Conservation (phyloP, 2,888 invertebrate species). For the Agrotis puta region DNA sequence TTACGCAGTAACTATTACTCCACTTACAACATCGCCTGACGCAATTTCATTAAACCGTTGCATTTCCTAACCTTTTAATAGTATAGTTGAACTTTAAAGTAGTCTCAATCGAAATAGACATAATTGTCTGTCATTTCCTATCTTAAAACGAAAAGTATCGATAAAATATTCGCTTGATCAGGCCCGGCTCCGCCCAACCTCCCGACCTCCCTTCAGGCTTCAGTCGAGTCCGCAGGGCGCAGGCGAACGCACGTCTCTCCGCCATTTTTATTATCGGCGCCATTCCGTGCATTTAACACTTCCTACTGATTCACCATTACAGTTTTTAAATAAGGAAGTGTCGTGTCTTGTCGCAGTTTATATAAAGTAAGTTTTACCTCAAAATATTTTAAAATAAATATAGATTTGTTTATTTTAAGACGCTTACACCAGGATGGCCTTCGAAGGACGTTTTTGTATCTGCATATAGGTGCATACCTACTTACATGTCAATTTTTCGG, state of each 20-base stretch:
- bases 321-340: slow-evolving; percentile 39
- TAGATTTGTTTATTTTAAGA: slow-evolving; percentile 48
- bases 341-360: slow-evolving; percentile 16
- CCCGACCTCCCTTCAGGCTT: slow-evolving; percentile 81
- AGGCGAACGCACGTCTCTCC: slow-evolving; percentile 74
- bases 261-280: slow-evolving; percentile 79
- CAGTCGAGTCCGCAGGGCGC: slow-evolving; percentile 81
- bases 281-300: slow-evolving; percentile 75
- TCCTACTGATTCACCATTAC: slow-evolving; percentile 66
- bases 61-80: slow-evolving; percentile 33
- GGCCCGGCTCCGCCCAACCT: slow-evolving; percentile 75
- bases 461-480: slow-evolving; percentile 50
- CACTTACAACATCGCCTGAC: slow-evolving; percentile 2
- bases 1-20: slow-evolving; percentile 16
- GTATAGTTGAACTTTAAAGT: slow-evolving; percentile 25
- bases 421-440: slow-evolving; percentile 42
- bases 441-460: slow-evolving; percentile 69
- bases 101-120: slow-evolving; percentile 26
- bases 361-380: slow-evolving; percentile 45
- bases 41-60: slow-evolving; percentile 13
- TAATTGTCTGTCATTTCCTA: slow-evolving; percentile 66
- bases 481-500: slow-evolving; percentile 11
- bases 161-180: slow-evolving; percentile 67
- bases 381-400: neutral
- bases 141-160: slow-evolving; percentile 66